Conservation (phyloP, 1,140 invertebrate genomes). For the Drosophila bocqueti region DNA sequence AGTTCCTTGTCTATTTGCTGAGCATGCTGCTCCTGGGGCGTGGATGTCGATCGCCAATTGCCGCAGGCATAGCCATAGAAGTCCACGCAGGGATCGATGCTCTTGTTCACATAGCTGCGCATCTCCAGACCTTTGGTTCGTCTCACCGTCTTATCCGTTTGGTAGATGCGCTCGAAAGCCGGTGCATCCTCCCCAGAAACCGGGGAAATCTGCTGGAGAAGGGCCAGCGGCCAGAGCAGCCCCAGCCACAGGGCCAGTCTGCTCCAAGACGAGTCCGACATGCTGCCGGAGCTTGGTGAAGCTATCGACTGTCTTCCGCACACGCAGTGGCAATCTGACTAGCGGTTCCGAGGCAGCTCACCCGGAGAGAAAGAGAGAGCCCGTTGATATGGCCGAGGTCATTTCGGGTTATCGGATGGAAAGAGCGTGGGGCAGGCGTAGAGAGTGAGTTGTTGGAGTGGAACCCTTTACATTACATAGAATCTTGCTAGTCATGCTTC, state of each 20-base stretch:
- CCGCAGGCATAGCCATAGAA: conserved; percentile 90
- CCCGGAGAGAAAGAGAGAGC: conserved; percentile 2
- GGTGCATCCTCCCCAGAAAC: neutral
- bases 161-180: conserved; percentile 81
- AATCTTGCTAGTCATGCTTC: neutral
- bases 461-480: conserved; percentile 5
- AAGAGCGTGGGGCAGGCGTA: neutral
- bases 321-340: neutral
- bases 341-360: neutral
- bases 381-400: conserved; percentile 43
- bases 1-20: conserved; percentile 90
- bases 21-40: conserved; percentile 89
- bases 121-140: conserved; percentile 87
- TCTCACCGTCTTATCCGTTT: conserved; percentile 78
- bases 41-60: conserved; percentile 89
- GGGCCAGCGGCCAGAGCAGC: conserved; percentile 9
- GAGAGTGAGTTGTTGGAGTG: neutral
- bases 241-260: conserved; percentile 1
- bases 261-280: conserved; percentile 33
- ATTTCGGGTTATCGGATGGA: conserved; percentile 16
- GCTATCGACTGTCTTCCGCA: conserved; percentile 33
- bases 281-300: conserved; percentile 56
- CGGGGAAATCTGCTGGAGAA: conserved; percentile 1
- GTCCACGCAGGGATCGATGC: conserved; percentile 93
- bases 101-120: conserved; percentile 90